phyloP scores from a whole-genome alignment of 2,888 invertebrate genomes.

The Branchipolynoe longqiensis region DNA sequence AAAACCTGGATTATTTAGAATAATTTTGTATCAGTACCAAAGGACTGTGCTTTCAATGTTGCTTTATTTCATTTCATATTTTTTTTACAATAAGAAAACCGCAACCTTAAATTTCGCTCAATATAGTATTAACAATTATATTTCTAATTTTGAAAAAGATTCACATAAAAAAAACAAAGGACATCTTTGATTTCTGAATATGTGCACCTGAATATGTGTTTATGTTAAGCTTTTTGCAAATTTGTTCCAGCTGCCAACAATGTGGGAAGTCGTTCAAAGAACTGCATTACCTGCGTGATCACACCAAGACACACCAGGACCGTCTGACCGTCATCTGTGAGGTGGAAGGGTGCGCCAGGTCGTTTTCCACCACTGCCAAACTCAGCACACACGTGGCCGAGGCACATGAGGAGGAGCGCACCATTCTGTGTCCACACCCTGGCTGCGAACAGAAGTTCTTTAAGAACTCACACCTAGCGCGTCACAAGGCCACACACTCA shows the following conservation, averaged over 20 bases:
- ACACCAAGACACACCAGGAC: conserved; percentile 75
- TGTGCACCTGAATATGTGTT: not conserved
- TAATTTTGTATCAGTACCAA: no score
- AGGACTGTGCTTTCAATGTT: no score
- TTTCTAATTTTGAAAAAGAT: no score
- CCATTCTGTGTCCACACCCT: conserved; percentile 71
- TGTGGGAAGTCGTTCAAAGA: conserved; percentile 79
- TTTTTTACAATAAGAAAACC: no score
- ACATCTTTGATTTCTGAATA: not conserved
- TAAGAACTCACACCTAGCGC: conserved; percentile 78
- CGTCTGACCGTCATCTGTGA: conserved; percentile 74
- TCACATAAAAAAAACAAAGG: not conserved
- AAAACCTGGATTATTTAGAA: no score
- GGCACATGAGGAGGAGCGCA: conserved; percentile 69
- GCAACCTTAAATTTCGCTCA: no score
- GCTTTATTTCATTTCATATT: no score
- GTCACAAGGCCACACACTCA: conserved; percentile 80
- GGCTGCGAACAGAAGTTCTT: conserved; percentile 79
- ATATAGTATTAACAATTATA: no score
- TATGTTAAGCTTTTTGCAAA: not conserved
- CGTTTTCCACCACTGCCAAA: conserved; percentile 75
- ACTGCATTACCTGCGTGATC: conserved; percentile 73
- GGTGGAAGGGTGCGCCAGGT: conserved; percentile 75
- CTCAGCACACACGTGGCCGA: conserved; percentile 76
- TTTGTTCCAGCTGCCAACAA: conserved; percentile 73